Percentiles rank a stretch among this genome's conserved stretches.
phyloP scores from a whole-genome alignment of 2,113 vertebrate species.

The Epinephelus moara region DNA sequence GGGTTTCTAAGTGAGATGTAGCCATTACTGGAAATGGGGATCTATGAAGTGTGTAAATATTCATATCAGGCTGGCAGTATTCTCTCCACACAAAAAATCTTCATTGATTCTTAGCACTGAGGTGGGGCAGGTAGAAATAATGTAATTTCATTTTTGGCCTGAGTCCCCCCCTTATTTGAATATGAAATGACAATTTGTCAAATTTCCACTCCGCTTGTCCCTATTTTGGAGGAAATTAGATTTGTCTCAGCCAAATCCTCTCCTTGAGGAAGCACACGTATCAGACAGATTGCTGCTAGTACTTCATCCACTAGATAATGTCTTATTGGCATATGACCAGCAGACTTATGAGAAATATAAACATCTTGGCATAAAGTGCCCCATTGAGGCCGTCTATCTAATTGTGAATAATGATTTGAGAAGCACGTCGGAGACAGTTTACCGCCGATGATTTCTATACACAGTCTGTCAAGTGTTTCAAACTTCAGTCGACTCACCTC shows the following conservation, averaged over 20 bases:
- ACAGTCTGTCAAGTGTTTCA: slow-evolving; percentile 23
- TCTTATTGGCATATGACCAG: slow-evolving; percentile 35
- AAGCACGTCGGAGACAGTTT: slow-evolving; percentile 5
- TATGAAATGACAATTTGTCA: slow-evolving; percentile 52
- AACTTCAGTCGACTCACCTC: slow-evolving; percentile 12
- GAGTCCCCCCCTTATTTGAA: slow-evolving; percentile 33
- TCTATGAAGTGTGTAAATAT: slow-evolving; percentile 72
- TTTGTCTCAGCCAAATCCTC: slow-evolving; percentile 8
- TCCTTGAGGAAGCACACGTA: not conserved
- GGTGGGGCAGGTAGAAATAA: slow-evolving; percentile 48
- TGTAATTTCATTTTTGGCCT: slow-evolving; percentile 39
- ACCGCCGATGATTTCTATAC: slow-evolving; percentile 6
- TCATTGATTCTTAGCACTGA: slow-evolving; percentile 32
- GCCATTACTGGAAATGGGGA: slow-evolving; percentile 56
- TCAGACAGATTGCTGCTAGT: slow-evolving; percentile 2
- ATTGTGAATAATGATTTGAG: slow-evolving; percentile 42
- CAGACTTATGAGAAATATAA: slow-evolving; percentile 39
- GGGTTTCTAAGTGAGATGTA: slow-evolving; percentile 72
- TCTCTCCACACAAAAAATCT: slow-evolving; percentile 19
- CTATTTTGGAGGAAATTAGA: slow-evolving; percentile 35
- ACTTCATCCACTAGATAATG: slow-evolving; percentile 21
- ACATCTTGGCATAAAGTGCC: slow-evolving; percentile 24
- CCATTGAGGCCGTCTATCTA: slow-evolving; percentile 31
- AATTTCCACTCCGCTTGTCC: slow-evolving; percentile 22
- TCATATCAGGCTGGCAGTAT: slow-evolving; percentile 56